phyloP scores from a whole-genome alignment of 2,797 vertebrate genomes.

The Spinibarbus caldwelli region DNA sequence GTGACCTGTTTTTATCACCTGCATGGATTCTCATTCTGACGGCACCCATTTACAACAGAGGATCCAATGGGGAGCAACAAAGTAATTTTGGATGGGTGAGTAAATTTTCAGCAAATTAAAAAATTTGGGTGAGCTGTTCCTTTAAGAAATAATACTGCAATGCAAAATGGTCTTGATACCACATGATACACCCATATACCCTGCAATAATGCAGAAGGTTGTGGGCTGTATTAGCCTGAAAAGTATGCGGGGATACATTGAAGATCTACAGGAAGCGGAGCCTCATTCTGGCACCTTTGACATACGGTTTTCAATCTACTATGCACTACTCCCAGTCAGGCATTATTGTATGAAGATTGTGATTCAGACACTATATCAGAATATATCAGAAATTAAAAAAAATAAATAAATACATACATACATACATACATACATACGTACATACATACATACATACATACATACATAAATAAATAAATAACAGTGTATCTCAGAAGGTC shows the following conservation, averaged over 20 bases:
- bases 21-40: neutral
- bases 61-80: neutral
- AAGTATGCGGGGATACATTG: neutral
- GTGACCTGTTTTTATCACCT: neutral
- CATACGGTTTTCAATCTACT: neutral
- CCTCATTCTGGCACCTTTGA: constrained; percentile 2
- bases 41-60: neutral
- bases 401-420: too few species aligned
- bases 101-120: neutral
- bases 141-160: neutral
- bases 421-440: too few species aligned
- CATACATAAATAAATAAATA: neutral
- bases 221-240: neutral
- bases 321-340: neutral
- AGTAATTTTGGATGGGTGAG: neutral
- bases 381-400: too few species aligned
- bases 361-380: too few species aligned
- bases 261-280: constrained; percentile 4
- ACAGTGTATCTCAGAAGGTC: neutral
- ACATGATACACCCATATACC: neutral
- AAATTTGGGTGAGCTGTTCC: neutral
- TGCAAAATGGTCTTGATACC: neutral
- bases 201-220: neutral
- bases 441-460: too few species aligned
- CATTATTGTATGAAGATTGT: neutral